Base-by-base conservation (phyloP, 2,888 invertebrate genomes). In the Drosophila nigritarsus region DNA sequence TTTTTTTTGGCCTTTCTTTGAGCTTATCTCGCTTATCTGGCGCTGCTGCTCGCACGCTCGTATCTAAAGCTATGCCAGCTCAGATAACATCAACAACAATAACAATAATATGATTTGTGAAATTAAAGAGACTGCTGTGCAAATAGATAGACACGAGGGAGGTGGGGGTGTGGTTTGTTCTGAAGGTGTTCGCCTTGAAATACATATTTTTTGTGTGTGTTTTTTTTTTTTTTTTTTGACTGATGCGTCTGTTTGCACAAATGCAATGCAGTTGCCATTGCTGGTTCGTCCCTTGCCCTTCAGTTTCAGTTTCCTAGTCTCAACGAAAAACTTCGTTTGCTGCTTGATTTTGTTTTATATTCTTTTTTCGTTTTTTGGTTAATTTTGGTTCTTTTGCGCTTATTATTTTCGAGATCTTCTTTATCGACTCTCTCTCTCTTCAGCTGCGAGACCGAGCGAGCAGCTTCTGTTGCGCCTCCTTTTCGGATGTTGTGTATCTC, bases 401-500 rank as follows among this genome's bases (percentile, higher is more conserved):
- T 60, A 61, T 69, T 73, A 53, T 62, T 42, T 45, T 45, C 45
- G 51, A 50, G 63, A 64, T 68, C 63, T 65, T 59, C 53, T 75
- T 75, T 60, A 75, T 69, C 66, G 64, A 42, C 27, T 49, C 49
- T 27, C 27, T 18, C 51, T 76, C 73, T 62, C 45, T 56, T 36
- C 48, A 36, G 38, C 34, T 72, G 56, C 42, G 56, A 32, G 61
- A 65, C 32, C 48, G 49, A 24, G 45, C 38, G 20, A 53, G 61
- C 79, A 53, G 81, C 82, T 80, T 82, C 82, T 78, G 82, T 82
- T 75, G 72, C 67, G 78, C 71, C 78, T 81, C 72, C 78, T 74
- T 68, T 79, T 77, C 51, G 58, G 80, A 54, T 68, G 62, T 66
- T 67, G 63, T 67, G 49, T 59, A 55, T 63, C 2, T 8, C 8